Conservation (phyloP, 2,888 invertebrate genomes). For the Ashinkailepas kermadecensis region DNA sequence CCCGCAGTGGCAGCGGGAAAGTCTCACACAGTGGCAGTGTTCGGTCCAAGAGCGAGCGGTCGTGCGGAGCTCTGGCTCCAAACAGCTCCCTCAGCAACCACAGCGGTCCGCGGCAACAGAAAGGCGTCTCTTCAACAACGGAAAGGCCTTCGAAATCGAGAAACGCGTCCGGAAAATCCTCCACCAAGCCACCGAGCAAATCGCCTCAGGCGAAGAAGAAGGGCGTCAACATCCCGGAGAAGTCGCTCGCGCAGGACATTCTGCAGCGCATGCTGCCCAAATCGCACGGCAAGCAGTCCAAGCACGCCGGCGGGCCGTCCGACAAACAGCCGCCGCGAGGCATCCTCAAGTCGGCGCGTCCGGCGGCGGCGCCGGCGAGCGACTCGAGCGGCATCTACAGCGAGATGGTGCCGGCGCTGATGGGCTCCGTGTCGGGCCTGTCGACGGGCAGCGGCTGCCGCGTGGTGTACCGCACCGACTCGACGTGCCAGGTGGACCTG, state of each 20-base stretch:
- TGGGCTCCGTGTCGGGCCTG: neutral
- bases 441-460: constrained; percentile 12
- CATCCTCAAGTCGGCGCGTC: neutral
- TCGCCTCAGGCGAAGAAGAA: neutral
- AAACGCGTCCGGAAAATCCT: neutral
- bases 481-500: constrained; percentile 15
- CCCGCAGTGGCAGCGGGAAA: neutral
- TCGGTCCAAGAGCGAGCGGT: neutral
- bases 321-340: neutral
- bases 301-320: neutral
- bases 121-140: neutral
- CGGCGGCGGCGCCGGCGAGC: neutral
- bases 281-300: neutral
- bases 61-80: neutral
- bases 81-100: neutral
- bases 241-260: neutral
- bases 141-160: too few species aligned
- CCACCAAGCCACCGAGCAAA: neutral
- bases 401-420: constrained; percentile 10
- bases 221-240: neutral
- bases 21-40: neutral
- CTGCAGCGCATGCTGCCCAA: neutral
- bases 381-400: constrained; percentile 14
- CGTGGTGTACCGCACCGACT: constrained; percentile 5
- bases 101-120: neutral